These are phyloP conservation scores for Pangasius mekongensis DNA, from an alignment of 2,797 vertebrate genomes.

Conservation along the genomic window DNA sequence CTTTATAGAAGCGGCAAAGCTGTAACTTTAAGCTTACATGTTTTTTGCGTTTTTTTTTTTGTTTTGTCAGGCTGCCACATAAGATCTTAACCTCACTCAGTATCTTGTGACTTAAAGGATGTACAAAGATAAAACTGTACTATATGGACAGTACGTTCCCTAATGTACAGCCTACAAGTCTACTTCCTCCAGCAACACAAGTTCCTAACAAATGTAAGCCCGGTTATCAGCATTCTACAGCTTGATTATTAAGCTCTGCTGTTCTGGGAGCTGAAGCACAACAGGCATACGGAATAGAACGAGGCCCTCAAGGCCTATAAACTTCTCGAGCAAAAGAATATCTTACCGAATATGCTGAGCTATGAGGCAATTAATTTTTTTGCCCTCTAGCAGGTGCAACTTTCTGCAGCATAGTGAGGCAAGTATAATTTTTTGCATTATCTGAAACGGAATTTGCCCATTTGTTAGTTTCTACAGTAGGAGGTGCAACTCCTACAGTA, in stretches of 20 bases:
- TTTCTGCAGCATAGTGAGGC: background rate
- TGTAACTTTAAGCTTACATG: background rate
- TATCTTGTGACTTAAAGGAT: background rate
- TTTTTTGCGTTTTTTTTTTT: background rate
- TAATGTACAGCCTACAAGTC: background rate
- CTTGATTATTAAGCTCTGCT: constrained; percentile 24
- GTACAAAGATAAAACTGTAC: background rate
- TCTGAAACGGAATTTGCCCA: background rate
- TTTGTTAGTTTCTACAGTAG: background rate
- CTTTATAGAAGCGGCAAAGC: background rate
- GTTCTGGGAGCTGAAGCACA: constrained; percentile 10
- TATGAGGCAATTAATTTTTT: background rate
- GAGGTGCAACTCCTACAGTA: background rate
- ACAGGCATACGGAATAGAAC: background rate
- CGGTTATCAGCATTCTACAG: constrained; percentile 23
- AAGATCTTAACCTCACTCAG: background rate
- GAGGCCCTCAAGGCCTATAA: background rate
- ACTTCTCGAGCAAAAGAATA: background rate
- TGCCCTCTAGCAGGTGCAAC: background rate
- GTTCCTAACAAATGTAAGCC: background rate
- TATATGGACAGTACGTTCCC: background rate
- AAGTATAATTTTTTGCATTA: background rate
- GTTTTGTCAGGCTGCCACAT: background rate
- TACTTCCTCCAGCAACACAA: constrained; percentile 1
- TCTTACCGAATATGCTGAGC: background rate